These are phyloP conservation scores for Loris lydekkerianus DNA, from an alignment of 2,797 vertebrate genomes.

Conservation along the genomic window DNA sequence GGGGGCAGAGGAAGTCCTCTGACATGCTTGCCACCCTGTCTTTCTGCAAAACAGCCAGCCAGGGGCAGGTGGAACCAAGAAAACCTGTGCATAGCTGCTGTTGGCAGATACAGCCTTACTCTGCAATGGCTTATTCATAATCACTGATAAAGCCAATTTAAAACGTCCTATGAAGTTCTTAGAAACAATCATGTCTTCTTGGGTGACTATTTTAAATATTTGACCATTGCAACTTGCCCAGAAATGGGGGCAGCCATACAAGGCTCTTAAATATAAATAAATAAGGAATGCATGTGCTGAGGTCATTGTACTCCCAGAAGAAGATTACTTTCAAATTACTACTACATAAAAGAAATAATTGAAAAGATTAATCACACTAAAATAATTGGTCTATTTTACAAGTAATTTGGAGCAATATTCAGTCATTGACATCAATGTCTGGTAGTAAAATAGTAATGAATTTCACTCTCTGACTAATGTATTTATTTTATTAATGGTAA, in stretches of 20 bases:
- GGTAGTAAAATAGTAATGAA: slow-evolving; percentile 88
- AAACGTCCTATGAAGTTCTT: slow-evolving; percentile 41
- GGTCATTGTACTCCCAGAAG: slow-evolving; percentile 78
- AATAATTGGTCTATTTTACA: slow-evolving; percentile 87
- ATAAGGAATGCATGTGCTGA: slow-evolving; percentile 72
- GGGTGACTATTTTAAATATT: slow-evolving; percentile 57
- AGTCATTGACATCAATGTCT: slow-evolving; percentile 88
- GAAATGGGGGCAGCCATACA: slow-evolving; percentile 49
- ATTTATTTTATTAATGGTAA: slow-evolving; percentile 90
- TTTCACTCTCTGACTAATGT: slow-evolving; percentile 88
- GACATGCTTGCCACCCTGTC: neutral
- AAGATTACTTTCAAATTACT: slow-evolving; percentile 84
- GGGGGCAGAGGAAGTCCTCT: neutral
- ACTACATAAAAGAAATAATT: slow-evolving; percentile 86
- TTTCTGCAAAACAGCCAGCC: neutral
- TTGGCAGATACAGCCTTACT: neutral
- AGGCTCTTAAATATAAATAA: slow-evolving; percentile 79
- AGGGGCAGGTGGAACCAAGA: neutral
- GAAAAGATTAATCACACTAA: slow-evolving; percentile 86
- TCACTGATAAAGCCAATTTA: slow-evolving; percentile 60
- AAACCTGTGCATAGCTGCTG: neutral
- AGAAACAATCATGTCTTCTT: neutral
- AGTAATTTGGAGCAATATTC: slow-evolving; percentile 88
- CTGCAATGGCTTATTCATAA: slow-evolving; percentile 43
- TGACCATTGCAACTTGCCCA: slow-evolving; percentile 26